Percentiles rank a stretch among this genome's conserved stretches.
Evolutionary conservation across 2,113 vertebrate genomes (phyloP).

Genomic region (Aepyceros melampus): DNA sequence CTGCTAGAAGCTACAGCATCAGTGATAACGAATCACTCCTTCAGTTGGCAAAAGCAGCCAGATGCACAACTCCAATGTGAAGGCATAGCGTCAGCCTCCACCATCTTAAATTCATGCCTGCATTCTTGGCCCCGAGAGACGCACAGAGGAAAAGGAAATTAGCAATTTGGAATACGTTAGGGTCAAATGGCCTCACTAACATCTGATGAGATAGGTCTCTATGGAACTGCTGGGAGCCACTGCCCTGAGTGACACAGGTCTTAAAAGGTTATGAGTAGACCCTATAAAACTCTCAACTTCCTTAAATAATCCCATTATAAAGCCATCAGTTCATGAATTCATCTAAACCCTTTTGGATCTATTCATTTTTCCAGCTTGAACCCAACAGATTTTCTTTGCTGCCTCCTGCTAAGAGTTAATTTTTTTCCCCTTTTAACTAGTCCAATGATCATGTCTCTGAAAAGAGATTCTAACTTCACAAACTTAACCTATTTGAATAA

Average conservation of each 20-base stretch:
- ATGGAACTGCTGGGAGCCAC: background rate
- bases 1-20: background rate
- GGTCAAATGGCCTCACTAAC: background rate
- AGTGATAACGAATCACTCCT: background rate
- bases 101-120: background rate
- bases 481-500: background rate
- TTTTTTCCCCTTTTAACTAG: background rate
- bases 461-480: constrained; percentile 19
- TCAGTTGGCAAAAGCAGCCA: background rate
- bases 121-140: background rate
- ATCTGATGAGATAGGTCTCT: background rate
- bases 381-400: background rate
- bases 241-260: background rate
- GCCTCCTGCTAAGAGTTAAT: background rate
- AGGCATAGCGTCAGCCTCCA: background rate
- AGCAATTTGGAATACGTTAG: background rate
- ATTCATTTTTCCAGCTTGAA: background rate
- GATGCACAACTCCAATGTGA: background rate
- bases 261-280: background rate
- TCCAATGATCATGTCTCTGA: background rate
- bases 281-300: background rate
- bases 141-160: background rate
- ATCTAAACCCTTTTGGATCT: background rate
- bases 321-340: background rate
- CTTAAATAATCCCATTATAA: constrained; percentile 13